These are phyloP conservation scores for Philypnodon macrostomus DNA, from an alignment of 2,797 vertebrate species.

Conservation along the genomic window DNA sequence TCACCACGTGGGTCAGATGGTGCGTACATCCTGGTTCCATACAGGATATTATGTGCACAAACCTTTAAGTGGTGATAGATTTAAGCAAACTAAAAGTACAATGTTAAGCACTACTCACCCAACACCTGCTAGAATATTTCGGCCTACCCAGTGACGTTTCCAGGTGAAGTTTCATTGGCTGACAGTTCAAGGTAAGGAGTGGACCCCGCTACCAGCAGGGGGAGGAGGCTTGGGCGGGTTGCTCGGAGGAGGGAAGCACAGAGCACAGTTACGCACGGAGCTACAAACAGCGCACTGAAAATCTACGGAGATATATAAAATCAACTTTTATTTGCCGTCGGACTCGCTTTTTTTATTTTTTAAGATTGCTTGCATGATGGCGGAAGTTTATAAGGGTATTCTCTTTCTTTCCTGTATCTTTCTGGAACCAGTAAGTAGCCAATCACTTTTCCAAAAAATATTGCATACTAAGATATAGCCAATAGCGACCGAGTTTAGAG, in stretches of 20 bases:
- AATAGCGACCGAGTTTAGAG: neutral
- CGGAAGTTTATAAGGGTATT: constrained; percentile 19
- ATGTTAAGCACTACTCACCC: too few species aligned
- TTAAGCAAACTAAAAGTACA: neutral
- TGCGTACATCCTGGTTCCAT: neutral
- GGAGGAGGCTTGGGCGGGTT: constrained; percentile 18
- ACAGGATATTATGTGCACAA: neutral
- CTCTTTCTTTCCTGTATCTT: constrained; percentile 47
- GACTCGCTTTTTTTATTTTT: neutral
- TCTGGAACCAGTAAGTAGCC: constrained; percentile 58
- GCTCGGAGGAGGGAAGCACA: constrained; percentile 15
- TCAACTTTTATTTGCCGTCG: neutral
- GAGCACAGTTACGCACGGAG: constrained; percentile 40
- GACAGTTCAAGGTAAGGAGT: constrained; percentile 47
- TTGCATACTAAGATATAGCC: constrained; percentile 2
- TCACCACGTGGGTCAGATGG: neutral
- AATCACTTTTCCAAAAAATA: neutral
- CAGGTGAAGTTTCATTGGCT: constrained; percentile 29
- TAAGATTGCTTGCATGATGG: constrained; percentile 30
- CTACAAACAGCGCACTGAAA: neutral
- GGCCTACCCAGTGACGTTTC: neutral
- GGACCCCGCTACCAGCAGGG: neutral
- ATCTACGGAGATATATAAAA: constrained; percentile 20
- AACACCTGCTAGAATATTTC: neutral
- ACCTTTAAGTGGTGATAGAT: neutral